Conservation (phyloP, 2,113 vertebrate genomes). For the Anthoscopus minutus region DNA sequence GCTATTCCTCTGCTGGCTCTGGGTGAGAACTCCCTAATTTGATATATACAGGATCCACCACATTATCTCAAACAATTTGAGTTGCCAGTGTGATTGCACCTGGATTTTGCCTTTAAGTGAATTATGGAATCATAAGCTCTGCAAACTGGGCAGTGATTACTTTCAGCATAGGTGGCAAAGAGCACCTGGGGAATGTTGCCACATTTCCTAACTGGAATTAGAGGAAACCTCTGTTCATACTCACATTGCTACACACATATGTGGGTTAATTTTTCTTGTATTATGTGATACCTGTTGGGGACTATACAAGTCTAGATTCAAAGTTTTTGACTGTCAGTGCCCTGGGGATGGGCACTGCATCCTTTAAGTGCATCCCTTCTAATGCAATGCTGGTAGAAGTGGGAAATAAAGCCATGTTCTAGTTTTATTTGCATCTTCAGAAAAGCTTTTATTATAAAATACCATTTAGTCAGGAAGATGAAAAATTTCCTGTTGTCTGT, state of each 20-base stretch:
- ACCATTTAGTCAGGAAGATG: background rate
- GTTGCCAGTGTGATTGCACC: background rate
- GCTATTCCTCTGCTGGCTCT: background rate
- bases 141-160: background rate
- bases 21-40: background rate
- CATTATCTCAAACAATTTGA: background rate
- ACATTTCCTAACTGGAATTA: background rate
- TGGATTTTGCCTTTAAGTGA: background rate
- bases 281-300: background rate
- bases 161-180: background rate
- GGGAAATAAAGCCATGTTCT: background rate
- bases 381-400: background rate
- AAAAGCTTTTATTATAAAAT: background rate
- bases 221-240: background rate
- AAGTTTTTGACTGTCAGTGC: background rate
- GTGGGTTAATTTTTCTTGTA: background rate
- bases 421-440: background rate
- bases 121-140: rapidly evolving
- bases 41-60: background rate
- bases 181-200: background rate
- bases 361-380: background rate
- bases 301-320: background rate
- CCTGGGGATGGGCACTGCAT: background rate
- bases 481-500: background rate
- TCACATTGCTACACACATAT: background rate